These are phyloP conservation scores for Trachymyrmex cornetzi DNA, from an alignment of 1,140 invertebrate species.

Conservation along the genomic window DNA sequence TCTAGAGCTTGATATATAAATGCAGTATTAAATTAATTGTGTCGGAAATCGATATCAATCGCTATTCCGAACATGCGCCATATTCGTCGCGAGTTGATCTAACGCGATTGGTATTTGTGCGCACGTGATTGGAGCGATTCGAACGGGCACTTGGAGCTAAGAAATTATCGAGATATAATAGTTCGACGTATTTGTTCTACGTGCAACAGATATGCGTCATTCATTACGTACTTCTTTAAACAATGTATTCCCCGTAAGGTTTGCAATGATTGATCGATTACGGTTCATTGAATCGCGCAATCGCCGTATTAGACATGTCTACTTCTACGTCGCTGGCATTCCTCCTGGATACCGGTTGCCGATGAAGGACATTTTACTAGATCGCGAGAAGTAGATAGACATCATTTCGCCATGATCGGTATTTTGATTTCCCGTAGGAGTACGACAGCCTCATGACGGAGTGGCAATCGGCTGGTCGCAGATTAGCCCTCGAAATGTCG, in stretches of 20 bases:
- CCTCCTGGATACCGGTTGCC: background rate
- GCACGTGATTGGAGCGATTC: conserved; percentile 8
- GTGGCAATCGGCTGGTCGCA: conserved; percentile 84
- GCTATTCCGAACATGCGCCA: background rate
- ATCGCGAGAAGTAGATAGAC: conserved; percentile 1
- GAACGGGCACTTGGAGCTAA: conserved; percentile 43
- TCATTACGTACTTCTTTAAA: conserved; percentile 42
- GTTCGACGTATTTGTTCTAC: conserved; percentile 38
- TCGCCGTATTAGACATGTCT: conserved; percentile 23
- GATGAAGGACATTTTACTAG: conserved; percentile 28
- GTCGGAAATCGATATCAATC: conserved; percentile 27
- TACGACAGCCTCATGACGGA: conserved; percentile 85
- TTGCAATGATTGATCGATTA: conserved; percentile 8
- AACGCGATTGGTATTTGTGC: conserved; percentile 55
- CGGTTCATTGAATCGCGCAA: conserved; percentile 33
- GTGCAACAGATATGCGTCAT: conserved; percentile 55
- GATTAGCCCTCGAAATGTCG: conserved; percentile 85
- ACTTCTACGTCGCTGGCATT: conserved; percentile 46
- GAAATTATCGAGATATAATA: conserved; percentile 63
- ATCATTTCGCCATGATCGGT: conserved; percentile 16
- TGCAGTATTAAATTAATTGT: conserved; percentile 11
- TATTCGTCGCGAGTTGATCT: conserved; percentile 34
- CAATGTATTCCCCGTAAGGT: conserved; percentile 37
- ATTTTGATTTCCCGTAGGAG: conserved; percentile 77
- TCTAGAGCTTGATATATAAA: background rate